Evolutionary conservation across 2,888 invertebrate species (phyloP), one percentile per base, ranked within the genome.

Genomic region (Nephrotoma appendiculata): DNA sequence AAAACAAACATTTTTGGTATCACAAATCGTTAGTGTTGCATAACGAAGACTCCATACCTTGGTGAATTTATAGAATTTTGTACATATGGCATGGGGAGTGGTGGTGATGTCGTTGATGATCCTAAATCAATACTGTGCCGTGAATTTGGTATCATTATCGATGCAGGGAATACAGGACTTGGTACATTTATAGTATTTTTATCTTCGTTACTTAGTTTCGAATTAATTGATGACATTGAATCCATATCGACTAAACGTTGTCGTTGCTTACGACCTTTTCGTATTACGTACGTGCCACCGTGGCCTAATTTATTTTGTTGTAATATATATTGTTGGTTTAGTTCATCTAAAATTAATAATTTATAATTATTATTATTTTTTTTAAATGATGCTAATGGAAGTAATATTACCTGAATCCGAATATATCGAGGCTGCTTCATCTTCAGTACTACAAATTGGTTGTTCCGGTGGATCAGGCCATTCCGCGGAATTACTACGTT

Each of bases 241-340:
- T 88, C 88, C 42, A 90, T 87, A 88, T 93, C 94, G 4, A 94
- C 94, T 88, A 96, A 91, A 86, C 94, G 93, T 90, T 95, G 95
- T 86, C 95, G 92, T 88, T 95, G 95, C 89, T 93, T 93, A 89
- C 95, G 94, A 86, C 96, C 95, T 88, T 95, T 94, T 84, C 96
- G 93, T 87, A 97, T 95, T 57, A 96, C 94, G 90, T 96, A 97
- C n/a, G 96, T 97, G 44, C 96, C 96, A 88, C 96, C 96, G 88
- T 94, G 91, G 42, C 91, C 91, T 86, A 93, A 92, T 89, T 94
- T 91, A 88, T 93, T 93, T 44, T 91, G 89, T 6, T 88, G 89
- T 87, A 88, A 88, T 57, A 90, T 89, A 85, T 89, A 89, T 31
- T 71, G 71, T 9, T 92, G 89, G 88, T 89, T 88, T 42, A 89